Conservation (phyloP, 1,140 invertebrate species). For the Branchinecta lindahli region DNA sequence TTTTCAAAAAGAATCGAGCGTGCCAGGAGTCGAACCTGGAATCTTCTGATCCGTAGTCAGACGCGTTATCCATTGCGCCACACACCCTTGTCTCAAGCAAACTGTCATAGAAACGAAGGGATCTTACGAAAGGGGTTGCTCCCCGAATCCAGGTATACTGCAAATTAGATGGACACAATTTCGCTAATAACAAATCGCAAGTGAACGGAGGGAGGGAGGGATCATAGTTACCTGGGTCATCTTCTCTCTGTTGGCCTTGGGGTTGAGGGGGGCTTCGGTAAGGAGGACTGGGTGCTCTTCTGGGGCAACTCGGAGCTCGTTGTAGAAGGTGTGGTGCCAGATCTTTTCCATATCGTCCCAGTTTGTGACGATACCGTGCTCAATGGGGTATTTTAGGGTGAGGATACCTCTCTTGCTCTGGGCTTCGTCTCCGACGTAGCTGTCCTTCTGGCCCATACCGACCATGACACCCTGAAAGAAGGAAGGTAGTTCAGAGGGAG, state of each 20-base stretch:
- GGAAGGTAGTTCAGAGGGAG: background rate
- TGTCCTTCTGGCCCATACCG: slow-evolving; percentile 86
- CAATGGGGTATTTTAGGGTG: slow-evolving; percentile 44
- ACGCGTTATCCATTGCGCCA: slow-evolving; percentile 83
- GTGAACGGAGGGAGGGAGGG: no score
- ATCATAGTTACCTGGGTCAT: slow-evolving; percentile 49
- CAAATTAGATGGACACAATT: no score
- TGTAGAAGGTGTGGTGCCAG: no score
- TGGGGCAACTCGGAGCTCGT: slow-evolving; percentile 49
- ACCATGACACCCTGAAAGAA: slow-evolving; percentile 60
- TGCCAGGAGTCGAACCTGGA: slow-evolving; percentile 82
- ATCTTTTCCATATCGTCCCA: no score
- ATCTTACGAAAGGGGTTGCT: no score
- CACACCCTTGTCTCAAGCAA: slow-evolving; percentile 52
- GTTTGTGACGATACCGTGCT: slow-evolving; percentile 40
- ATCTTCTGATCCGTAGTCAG: slow-evolving; percentile 82
- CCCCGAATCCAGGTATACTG: no score
- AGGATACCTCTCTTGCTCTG: slow-evolving; percentile 36
- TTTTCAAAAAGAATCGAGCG: slow-evolving; percentile 36
- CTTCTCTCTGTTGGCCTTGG: slow-evolving; percentile 68
- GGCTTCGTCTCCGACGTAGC: no score
- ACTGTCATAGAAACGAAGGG: no score
- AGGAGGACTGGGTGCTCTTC: slow-evolving; percentile 74
- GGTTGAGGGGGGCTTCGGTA: slow-evolving; percentile 31
- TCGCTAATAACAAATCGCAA: no score